A percentile compares a stretch with the other conserved stretches of the same genome.
Conservation (phyloP, 2,888 invertebrate genomes). For the Leptinotarsa juncta region DNA sequence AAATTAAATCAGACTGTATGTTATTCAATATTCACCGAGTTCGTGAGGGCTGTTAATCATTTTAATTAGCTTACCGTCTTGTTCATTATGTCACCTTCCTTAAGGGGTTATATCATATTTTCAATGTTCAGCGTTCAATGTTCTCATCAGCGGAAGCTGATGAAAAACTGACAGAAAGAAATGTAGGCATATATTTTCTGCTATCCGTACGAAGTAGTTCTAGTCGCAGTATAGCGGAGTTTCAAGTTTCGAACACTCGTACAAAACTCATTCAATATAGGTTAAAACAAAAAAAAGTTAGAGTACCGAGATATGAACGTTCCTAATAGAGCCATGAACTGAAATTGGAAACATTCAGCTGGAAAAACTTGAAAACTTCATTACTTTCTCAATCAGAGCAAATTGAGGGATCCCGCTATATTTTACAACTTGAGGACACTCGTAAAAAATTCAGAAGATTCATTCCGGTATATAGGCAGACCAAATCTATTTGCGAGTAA, state of each 20-base stretch:
- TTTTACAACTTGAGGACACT: background rate
- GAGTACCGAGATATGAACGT: background rate
- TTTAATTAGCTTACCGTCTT: too few species aligned
- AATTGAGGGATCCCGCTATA: background rate
- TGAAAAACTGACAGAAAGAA: too few species aligned
- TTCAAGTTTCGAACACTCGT: background rate
- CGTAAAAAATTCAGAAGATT: background rate
- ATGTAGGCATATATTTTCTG: too few species aligned
- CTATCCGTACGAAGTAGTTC: too few species aligned
- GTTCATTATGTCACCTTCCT: too few species aligned
- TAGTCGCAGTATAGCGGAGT: too few species aligned
- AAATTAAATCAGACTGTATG: background rate
- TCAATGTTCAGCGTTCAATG: too few species aligned
- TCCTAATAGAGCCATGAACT: background rate
- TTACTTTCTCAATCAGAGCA: background rate
- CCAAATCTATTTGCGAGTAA: background rate
- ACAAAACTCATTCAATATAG: background rate
- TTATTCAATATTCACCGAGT: too few species aligned
- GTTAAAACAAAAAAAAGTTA: background rate
- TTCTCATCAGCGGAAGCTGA: too few species aligned
- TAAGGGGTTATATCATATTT: too few species aligned
- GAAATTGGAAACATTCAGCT: conserved; percentile 3
- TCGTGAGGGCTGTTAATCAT: too few species aligned
- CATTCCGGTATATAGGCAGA: background rate
- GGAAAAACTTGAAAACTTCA: conserved; percentile 7